Conservation (phyloP, 2,888 invertebrate genomes). For the Apodemia duryi region DNA sequence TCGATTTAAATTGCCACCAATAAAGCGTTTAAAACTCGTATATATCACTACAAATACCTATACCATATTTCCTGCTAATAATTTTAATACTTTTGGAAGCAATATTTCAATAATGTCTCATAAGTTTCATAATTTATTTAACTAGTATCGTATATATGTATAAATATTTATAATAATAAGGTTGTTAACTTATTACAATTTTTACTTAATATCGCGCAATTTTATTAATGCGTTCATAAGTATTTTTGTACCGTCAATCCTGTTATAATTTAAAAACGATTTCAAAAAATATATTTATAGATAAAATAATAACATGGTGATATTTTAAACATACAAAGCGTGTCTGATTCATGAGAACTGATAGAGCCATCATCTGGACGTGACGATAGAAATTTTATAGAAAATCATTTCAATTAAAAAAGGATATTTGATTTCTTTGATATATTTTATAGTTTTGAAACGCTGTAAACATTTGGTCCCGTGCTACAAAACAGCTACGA, state of each 20-base stretch:
- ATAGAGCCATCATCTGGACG: neutral
- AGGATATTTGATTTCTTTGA: neutral
- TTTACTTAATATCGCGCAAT: constrained; percentile 21
- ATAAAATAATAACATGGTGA: constrained; percentile 1
- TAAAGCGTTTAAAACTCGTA: constrained; percentile 16
- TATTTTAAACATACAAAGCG: constrained; percentile 8
- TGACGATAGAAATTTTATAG: neutral
- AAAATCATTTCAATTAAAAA: constrained; percentile 13
- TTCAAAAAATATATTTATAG: constrained; percentile 23
- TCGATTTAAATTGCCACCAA: neutral
- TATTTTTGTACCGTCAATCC: constrained; percentile 17
- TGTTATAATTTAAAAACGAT: constrained; percentile 16
- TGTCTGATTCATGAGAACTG: constrained; percentile 13
- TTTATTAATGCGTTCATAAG: constrained; percentile 16
- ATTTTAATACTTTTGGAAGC: constrained; percentile 63
- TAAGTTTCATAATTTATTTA: constrained; percentile 56
- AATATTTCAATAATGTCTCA: constrained; percentile 64
- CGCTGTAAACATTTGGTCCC: no score
- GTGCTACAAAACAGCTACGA: no score
- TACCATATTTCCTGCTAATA: constrained; percentile 42
- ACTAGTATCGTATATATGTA: constrained; percentile 71
- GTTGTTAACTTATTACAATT: constrained; percentile 72
- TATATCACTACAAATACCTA: constrained; percentile 32
- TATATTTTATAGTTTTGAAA: no score
- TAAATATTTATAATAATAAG: constrained; percentile 59